These are phyloP conservation scores for Cyclophora albipunctata DNA, from an alignment of 2,888 invertebrate species.

Conservation along the genomic window DNA sequence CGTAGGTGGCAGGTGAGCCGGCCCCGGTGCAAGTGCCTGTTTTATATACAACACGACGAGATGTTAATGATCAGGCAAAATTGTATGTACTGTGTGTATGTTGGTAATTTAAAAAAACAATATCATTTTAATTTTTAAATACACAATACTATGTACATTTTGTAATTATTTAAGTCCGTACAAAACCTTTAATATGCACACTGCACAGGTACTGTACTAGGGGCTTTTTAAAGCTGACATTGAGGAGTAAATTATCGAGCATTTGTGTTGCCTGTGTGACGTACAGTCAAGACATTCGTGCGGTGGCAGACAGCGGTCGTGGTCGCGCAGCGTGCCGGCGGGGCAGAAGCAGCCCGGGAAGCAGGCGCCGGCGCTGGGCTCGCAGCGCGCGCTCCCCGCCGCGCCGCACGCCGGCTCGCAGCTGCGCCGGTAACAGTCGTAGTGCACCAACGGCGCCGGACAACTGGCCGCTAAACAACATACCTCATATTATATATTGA, in stretches of 20 bases:
- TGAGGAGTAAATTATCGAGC: too few relatives aligned
- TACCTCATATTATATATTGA: not conserved
- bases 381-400: constrained; percentile 50
- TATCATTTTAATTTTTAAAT: too few relatives aligned
- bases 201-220: too few relatives aligned
- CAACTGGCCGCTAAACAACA: constrained; percentile 78
- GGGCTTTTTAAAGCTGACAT: too few relatives aligned
- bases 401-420: constrained; percentile 86
- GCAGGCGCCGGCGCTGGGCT: constrained; percentile 81
- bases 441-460: constrained; percentile 84
- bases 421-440: constrained; percentile 85
- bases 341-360: constrained; percentile 62
- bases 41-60: not conserved
- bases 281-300: too few relatives aligned
- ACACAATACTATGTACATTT: too few relatives aligned
- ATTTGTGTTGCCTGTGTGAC: too few relatives aligned
- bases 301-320: constrained; percentile 78
- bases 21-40: constrained; percentile 80
- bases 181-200: too few relatives aligned
- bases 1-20: constrained; percentile 85
- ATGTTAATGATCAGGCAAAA: not conserved
- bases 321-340: constrained; percentile 68
- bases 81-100: not conserved
- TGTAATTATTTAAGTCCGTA: too few relatives aligned
- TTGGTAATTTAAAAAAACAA: too few relatives aligned